These are phyloP conservation scores for Achatina immaculata DNA, from an alignment of 1,140 invertebrate genomes.

Conservation along the genomic window DNA sequence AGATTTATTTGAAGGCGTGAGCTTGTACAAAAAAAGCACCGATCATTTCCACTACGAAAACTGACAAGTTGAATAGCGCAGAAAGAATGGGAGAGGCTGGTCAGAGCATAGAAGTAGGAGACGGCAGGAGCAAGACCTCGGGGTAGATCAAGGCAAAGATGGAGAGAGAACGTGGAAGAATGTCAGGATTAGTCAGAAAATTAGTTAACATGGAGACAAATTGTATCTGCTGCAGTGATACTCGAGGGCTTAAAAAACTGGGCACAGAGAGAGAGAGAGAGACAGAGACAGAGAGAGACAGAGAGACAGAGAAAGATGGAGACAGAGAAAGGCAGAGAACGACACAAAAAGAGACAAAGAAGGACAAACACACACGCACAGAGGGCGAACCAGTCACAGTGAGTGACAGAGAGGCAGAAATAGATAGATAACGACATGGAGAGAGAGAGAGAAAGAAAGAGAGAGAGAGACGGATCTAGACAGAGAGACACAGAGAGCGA, in stretches of 20 bases:
- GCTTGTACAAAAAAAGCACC: too few relatives aligned
- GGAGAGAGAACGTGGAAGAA: neutral
- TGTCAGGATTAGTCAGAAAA: too few relatives aligned
- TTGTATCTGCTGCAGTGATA: too few relatives aligned
- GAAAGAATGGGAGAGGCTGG: too few relatives aligned
- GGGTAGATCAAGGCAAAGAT: neutral
- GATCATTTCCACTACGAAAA: too few relatives aligned
- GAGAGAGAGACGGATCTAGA: neutral
- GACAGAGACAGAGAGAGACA: neutral
- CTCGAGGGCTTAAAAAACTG: too few relatives aligned
- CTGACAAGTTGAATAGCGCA: too few relatives aligned
- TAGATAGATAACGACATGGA: neutral
- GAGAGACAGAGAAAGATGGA: too few relatives aligned
- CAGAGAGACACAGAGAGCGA: neutral
- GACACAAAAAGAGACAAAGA: neutral
- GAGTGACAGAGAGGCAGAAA: neutral
- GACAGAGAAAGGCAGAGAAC: too few relatives aligned
- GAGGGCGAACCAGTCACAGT: neutral
- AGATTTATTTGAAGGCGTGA: too few relatives aligned
- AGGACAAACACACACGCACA: neutral
- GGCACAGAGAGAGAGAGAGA: neutral
- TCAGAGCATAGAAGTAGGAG: neutral
- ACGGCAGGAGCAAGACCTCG: neutral
- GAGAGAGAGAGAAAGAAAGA: too few relatives aligned
- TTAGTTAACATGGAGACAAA: too few relatives aligned